These are phyloP conservation scores for Globodera rostochiensis DNA, from an alignment of 1,140 invertebrate species.

Conservation along the genomic window DNA sequence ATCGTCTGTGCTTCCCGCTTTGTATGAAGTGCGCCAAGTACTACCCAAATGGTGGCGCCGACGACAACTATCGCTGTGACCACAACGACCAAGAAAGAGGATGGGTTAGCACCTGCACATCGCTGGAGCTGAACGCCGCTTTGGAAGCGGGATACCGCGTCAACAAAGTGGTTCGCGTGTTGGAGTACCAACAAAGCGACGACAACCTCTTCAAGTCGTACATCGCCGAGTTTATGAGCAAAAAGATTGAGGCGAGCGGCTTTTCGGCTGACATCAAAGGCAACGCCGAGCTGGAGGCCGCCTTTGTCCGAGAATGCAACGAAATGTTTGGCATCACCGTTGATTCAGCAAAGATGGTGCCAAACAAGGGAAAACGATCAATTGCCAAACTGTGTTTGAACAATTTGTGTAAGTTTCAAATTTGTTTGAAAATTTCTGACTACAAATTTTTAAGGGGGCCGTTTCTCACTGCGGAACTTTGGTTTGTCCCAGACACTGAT, in stretches of 20 bases:
- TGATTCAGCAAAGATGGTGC: neutral
- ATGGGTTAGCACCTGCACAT: conserved; percentile 1
- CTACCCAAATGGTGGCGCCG: neutral
- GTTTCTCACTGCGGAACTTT: conserved; percentile 5
- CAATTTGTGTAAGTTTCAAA: neutral
- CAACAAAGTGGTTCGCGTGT: neutral
- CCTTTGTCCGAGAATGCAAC: neutral
- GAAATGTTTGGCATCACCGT: too few relatives aligned
- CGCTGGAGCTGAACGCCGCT: conserved; percentile 1
- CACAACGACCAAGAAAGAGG: conserved; percentile 7
- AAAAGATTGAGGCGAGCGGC: neutral
- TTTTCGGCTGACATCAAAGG: neutral
- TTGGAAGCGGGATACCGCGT: conserved; percentile 10
- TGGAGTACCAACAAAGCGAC: neutral
- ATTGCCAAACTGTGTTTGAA: neutral
- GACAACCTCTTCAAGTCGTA: neutral
- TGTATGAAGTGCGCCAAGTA: neutral
- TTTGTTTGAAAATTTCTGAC: neutral
- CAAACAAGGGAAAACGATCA: neutral
- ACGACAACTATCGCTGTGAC: neutral
- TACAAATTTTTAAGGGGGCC: neutral
- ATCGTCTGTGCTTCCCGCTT: neutral
- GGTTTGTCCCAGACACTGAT: too few relatives aligned
- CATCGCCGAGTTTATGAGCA: neutral
- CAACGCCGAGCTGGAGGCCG: neutral